Conservation (phyloP, 2,113 vertebrate genomes). For the Condylura cristata region DNA sequence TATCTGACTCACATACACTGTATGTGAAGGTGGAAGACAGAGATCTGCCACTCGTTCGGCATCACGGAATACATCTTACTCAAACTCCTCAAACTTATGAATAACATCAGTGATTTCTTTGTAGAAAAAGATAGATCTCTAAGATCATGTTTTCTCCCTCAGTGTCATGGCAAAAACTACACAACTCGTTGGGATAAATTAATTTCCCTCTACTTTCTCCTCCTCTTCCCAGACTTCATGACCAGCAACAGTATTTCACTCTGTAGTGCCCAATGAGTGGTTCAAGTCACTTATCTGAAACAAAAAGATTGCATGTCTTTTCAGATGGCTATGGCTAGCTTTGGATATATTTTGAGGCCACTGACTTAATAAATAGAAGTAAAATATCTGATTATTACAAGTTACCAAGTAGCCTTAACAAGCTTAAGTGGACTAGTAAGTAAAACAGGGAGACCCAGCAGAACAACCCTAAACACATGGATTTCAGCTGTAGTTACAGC, state of each 20-base stretch:
- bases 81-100: background rate
- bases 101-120: slow-evolving; percentile 17
- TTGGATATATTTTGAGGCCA: slow-evolving; percentile 18
- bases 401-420: background rate
- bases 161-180: slow-evolving; percentile 35
- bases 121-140: slow-evolving; percentile 10
- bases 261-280: background rate
- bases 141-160: background rate
- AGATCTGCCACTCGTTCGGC: background rate
- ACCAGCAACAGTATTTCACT: slow-evolving; percentile 34
- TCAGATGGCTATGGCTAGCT: background rate
- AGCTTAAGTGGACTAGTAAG: background rate
- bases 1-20: background rate
- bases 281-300: slow-evolving; percentile 45
- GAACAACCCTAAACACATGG: background rate
- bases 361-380: background rate
- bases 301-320: background rate
- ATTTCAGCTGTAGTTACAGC: background rate
- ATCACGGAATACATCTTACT: background rate
- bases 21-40: background rate
- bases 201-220: slow-evolving; percentile 12
- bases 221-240: background rate
- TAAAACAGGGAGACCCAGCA: background rate
- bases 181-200: background rate
- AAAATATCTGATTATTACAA: background rate